Evolutionary conservation across 2,113 vertebrate genomes (phyloP), one percentile per base, ranked within the genome.

Genomic region (Urocitellus parryii): DNA sequence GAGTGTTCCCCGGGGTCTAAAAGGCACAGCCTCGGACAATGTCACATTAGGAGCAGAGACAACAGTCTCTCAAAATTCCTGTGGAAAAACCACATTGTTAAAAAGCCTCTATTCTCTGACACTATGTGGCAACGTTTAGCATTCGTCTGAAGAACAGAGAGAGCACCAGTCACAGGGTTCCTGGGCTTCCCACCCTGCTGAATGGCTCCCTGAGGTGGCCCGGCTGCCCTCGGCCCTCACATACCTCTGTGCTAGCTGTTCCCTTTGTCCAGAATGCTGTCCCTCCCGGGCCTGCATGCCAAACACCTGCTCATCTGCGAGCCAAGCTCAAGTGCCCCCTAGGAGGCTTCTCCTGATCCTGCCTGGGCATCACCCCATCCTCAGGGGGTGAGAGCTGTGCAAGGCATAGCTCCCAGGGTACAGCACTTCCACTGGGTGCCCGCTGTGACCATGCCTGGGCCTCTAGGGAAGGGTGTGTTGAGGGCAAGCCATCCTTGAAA

Each of bases 181-280:
- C 6, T 25, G 34, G 45, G 42, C 63, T 48, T 7, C n/a, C 63
- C 22, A 22, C 48, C 8, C 25, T 37, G 16, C 4, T 29, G 16
- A 10, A 68, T 0, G 0, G 79, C 34, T 81, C 51, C 67, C 48
- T 25, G 67, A 79, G 24, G 12, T 14, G 74, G 34, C 45, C 53
- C 16, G 42, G 17, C 63, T 32, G 34, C 16, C 74, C 29, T 61
- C 1, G 13, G 0, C 12, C 3, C 18, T 2, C 27, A 0, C 0
- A 5, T 32, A 14, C 22, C 58, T 63, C 27, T 8, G 1, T 1
- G 27, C 3, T 10, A 27, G 25, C 48, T 51, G 16, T 25, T 2
- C 34, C 48, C 56, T 29, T 24, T 3, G 0, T 29, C 51, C 20
- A 4, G 14, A 34, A 10, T 4, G 18, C 12, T 34, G 42, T 29